A percentile compares a stretch with the other conserved stretches of the same genome.
Conservation (phyloP, 1,140 invertebrate species). For the Cotesia typhae region DNA sequence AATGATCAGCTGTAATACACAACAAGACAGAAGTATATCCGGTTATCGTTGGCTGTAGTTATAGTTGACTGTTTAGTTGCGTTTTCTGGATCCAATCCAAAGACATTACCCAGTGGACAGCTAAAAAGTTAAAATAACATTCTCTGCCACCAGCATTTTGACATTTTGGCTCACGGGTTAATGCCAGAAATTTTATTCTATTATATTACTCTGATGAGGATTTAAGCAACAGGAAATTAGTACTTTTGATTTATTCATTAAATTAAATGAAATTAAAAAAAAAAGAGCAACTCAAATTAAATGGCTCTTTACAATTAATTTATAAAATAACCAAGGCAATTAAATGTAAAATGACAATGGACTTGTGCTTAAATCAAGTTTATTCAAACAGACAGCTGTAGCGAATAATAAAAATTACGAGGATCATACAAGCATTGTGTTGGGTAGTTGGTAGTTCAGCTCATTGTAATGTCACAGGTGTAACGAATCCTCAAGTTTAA, state of each 20-base stretch:
- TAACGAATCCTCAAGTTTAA: constrained; percentile 28
- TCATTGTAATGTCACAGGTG: constrained; percentile 30
- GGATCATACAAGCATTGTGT: constrained; percentile 24
- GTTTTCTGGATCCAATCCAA: constrained; percentile 39
- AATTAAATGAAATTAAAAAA: no score
- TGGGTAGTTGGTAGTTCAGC: not conserved
- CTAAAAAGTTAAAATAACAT: constrained; percentile 44
- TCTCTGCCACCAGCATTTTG: constrained; percentile 22
- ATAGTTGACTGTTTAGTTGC: not conserved
- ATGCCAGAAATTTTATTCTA: not conserved
- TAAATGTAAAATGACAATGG: not conserved
- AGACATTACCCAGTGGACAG: constrained; percentile 10
- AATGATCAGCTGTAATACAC: constrained; percentile 26
- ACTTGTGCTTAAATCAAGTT: no score
- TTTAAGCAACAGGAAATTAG: constrained; percentile 13
- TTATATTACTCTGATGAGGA: not conserved
- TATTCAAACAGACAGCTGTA: constrained; percentile 13
- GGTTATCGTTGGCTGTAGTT: not conserved
- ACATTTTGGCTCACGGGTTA: constrained; percentile 29
- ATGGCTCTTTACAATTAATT: no score
- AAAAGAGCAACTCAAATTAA: no score
- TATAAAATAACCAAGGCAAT: no score
- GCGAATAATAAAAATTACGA: constrained; percentile 13
- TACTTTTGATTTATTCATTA: not conserved
- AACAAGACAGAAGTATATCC: constrained; percentile 15